Base-by-base conservation (phyloP, 1,140 invertebrate species). In the Probaryconus sp. region DNA sequence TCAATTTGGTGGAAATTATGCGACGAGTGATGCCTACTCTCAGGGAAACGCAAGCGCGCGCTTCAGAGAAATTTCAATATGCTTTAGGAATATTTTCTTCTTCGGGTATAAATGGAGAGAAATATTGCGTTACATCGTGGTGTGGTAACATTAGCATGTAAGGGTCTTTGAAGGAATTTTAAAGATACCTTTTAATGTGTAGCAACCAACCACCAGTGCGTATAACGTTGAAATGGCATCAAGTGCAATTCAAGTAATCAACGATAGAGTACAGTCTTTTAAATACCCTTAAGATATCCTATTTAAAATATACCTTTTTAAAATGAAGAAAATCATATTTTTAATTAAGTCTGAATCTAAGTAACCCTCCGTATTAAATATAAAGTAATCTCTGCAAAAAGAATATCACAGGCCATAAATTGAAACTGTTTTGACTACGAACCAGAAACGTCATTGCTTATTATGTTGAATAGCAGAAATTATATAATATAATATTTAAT, bases 1-100 rank as follows among this genome's bases (percentile, higher is more conserved):
- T 67, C 63, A 67, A 68, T 68, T 68, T 58, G 45, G 42, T 13
- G 64, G 64, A 68, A 68, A 67, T 67, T 67, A 67, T 67, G 50
- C 50, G 61, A 65, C 61, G 61, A 47, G 21, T 24, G 21, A 43
- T 53, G 26, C 35, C 33, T 21, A 35, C 50, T 48, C 56, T 56
- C 51, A 56, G 61, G 14, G 17, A 42, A 61, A 17, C 24, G 21
- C 28, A n/a, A 3, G 18, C 16, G 11, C n/a, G 28, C 17, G 14
- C n/a, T n/a, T n/a, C n/a, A 18, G 10, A 16, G 21, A 30, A 61
- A 30, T 61, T 16, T 10, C 10, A 21, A 42, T 31, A 35, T 50
- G 21, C 45, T 50, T n/a, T 50, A 37, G 5, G 20, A 24, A 24
- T 26, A 61, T 48, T 48, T 21, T 24, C 21, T 43, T 17, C 35